Evolutionary conservation across 2,888 invertebrate genomes (phyloP).

Genomic region (Uropetala carovei): DNA sequence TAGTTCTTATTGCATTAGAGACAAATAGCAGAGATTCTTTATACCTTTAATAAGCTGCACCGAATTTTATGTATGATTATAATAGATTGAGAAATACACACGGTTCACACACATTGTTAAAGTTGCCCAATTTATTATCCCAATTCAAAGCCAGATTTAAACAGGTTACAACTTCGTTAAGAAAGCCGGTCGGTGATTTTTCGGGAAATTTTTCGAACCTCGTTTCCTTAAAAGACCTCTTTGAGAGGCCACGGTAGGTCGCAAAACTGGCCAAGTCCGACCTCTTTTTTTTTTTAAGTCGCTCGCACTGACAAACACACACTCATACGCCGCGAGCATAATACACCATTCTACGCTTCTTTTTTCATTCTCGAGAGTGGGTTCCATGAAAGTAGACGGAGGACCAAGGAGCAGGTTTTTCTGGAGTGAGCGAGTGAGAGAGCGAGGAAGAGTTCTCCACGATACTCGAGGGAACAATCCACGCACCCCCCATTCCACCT

Average conservation of each 20-base stretch:
- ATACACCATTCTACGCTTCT: not conserved
- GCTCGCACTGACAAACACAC: constrained; percentile 15
- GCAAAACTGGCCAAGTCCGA: not conserved
- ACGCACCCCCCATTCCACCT: not conserved
- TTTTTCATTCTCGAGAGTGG: not conserved
- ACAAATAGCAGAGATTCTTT: too few species aligned
- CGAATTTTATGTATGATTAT: too few species aligned
- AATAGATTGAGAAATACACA: too few species aligned
- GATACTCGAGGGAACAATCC: not conserved
- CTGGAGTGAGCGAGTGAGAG: not conserved
- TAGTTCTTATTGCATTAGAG: too few species aligned
- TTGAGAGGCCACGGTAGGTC: constrained; percentile 3
- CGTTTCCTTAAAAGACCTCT: not conserved
- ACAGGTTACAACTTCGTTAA: too few species aligned
- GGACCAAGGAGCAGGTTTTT: constrained; percentile 11
- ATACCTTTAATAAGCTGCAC: too few species aligned
- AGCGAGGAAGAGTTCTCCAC: constrained; percentile 3
- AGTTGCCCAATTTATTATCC: too few species aligned
- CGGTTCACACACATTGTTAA: too few species aligned
- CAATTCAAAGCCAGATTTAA: too few species aligned
- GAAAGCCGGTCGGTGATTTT: not conserved
- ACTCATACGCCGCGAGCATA: constrained; percentile 20
- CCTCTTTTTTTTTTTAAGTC: not conserved
- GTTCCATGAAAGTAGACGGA: constrained; percentile 1
- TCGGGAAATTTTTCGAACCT: not conserved